Evolutionary conservation across 92 coral and sea anemone species (phyloP), one percentile per base, ranked within the genome.

Genomic region (Epizoanthus ramosus): DNA sequence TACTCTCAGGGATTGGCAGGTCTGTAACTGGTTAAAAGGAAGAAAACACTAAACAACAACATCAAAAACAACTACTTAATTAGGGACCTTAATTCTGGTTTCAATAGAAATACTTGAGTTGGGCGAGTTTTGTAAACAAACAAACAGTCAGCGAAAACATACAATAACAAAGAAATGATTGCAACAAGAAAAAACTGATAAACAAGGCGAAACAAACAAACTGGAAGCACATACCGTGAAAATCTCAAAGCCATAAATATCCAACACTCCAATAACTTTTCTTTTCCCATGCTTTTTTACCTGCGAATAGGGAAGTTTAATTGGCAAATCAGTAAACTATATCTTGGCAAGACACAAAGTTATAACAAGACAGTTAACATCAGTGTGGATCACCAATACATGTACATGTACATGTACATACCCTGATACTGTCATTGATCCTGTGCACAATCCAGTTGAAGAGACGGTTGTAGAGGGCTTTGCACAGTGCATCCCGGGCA

Each of bases 181-280:
- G 23, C 4, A 16, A 22, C 37, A 17, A 80, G 50, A 5, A 9
- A 79, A 18, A 63, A 50, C n/a, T 3, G 31, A 52, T 2, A 75
- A 28, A 22, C 13, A 16, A 21, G 8, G 6, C 16, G 5, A 1
- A 28, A 22, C 18, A 16, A 13, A 33, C 17, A 21, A 28, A 53
- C 18, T 35, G 53, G 2, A 5, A 31, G 22, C 25, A 37, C 23
- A 10, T 92, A 96, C 99, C 98, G 83, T 81, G 80, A 96, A 96
- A 57, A 96, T 94, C 63, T 96, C 99, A 88, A 96, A 96, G 90
- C 99, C 99, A 85, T 96, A 96, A 75, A 96, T 96, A 87, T 96
- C 99, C 77, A 96, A 85, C 63, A 96, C 99, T 63, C 99, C 99
- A 70, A 96, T 96, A 8, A 96, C 99, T 73, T 96, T 96, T 54